A percentile compares a stretch with the other conserved stretches of the same genome.
These are phyloP conservation scores for Heterohyrax brucei DNA, from an alignment of 2,797 vertebrate species.

Conservation along the genomic window DNA sequence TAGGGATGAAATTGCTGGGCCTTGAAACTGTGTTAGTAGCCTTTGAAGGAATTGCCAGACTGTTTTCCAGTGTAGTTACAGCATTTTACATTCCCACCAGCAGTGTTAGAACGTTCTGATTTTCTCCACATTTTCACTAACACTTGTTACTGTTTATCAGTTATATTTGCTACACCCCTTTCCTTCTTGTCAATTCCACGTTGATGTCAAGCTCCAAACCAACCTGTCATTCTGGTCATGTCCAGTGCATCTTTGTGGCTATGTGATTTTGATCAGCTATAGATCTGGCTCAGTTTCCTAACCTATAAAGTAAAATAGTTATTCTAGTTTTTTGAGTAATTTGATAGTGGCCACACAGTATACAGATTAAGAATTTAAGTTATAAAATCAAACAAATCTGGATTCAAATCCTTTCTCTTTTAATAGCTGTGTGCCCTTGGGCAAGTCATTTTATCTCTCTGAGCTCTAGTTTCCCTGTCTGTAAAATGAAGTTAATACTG, in stretches of 20 bases:
- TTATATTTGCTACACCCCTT: not conserved
- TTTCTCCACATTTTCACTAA: not conserved
- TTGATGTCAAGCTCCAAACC: not conserved
- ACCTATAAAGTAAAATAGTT: not conserved
- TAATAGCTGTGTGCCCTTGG: conserved; percentile 28
- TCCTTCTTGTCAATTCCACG: not conserved
- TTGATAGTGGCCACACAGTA: conserved; percentile 18
- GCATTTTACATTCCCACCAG: not conserved
- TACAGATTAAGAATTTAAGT: conserved; percentile 45
- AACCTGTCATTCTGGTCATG: not conserved
- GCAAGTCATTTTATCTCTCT: conserved; percentile 30
- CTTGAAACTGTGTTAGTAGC: not conserved
- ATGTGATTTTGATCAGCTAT: not conserved
- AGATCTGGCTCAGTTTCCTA: conserved; percentile 17
- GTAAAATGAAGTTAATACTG: not conserved
- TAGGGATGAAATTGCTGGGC: not conserved
- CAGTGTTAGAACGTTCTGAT: not conserved
- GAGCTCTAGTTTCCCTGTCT: conserved; percentile 42
- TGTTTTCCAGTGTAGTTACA: not conserved
- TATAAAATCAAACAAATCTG: conserved; percentile 48
- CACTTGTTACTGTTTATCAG: conserved; percentile 3
- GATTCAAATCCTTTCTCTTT: conserved; percentile 7
- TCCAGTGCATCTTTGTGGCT: not conserved
- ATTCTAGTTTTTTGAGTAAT: conserved; percentile 42
- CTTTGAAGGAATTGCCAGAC: not conserved